Base-by-base conservation (phyloP, 2,888 invertebrate genomes). In the Adineta ricciae region DNA sequence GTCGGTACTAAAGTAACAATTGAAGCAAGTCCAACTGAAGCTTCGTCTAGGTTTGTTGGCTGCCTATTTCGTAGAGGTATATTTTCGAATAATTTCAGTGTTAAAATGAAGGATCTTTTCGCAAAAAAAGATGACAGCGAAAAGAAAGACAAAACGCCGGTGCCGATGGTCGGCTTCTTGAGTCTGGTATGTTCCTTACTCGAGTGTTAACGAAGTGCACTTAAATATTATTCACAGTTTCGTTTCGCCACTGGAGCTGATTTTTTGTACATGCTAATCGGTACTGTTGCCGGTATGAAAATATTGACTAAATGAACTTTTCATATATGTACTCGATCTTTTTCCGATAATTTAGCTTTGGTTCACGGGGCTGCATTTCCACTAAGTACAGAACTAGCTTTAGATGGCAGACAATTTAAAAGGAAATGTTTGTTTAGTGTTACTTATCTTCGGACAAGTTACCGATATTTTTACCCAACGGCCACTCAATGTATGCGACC, bases 81-180 rank as follows among this genome's bases (percentile, higher is more conserved):
- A 16, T 64, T 5, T 16, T 52, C 9, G 11, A 5, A 46, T 50
- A 2, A 50, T 32, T 64, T 64, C 64, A 64, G 64, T 27, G 27
- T 32, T 64, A 27, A 64, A 64, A 16, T 64, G 64, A 64, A 46
- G 50, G 86, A 85, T 46, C 56, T 85, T 46, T 84, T 86, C 83
- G 38, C 83, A 41, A 83, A 84, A 64, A 82, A 84, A n/a, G 83
- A 85, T 84, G 83, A 86, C 7, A 21, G 52, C n/a, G 83, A 86
- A 5, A 41, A 24, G 8, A 38, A 38, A 78, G 32, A 78, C 2
- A 36, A 78, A 78, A 24, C 11, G 41, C 73, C 36, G 7, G 3
- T 24, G 8, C 36, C 19, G 9, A 5, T 41, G 24, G 73, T 78
- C 41, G 32, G 41, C 9, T 78, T 41, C 41, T 8, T 41, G 41